Conservation (phyloP, 1,140 invertebrate species). For the Atta texana region DNA sequence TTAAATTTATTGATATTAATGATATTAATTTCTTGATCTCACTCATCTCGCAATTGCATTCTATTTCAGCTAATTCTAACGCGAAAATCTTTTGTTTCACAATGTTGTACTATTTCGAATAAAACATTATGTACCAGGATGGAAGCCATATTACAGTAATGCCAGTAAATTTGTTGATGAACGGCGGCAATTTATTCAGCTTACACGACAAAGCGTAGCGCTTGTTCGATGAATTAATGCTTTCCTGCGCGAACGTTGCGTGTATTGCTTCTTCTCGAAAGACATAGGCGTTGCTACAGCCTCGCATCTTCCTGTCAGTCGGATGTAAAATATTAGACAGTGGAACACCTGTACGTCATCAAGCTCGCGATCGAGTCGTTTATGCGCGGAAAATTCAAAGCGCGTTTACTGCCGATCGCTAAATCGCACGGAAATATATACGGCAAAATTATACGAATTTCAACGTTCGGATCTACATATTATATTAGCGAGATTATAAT, state of each 20-base stretch:
- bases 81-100: background rate
- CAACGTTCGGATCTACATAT: background rate
- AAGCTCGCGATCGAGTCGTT: background rate
- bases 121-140: conserved; percentile 10
- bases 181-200: conserved; percentile 3
- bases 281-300: conserved; percentile 6
- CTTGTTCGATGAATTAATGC: conserved; percentile 41
- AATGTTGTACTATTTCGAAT: conserved; percentile 1
- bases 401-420: background rate
- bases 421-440: conserved; percentile 21
- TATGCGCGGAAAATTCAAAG: conserved; percentile 18
- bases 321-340: conserved; percentile 39
- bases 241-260: background rate
- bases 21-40: background rate
- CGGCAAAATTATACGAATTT: conserved; percentile 14
- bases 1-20: background rate
- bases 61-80: background rate
- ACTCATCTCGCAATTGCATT: background rate
- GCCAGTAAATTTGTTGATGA: conserved; percentile 34
- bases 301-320: background rate
- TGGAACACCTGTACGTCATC: conserved; percentile 9
- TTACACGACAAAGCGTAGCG: conserved; percentile 14
- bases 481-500: conserved; percentile 9
- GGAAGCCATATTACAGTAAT: conserved; percentile 17
- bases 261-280: conserved; percentile 10